Evolutionary conservation across 2,113 vertebrate species (phyloP).

Genomic region (Xyrauchen texanus): DNA sequence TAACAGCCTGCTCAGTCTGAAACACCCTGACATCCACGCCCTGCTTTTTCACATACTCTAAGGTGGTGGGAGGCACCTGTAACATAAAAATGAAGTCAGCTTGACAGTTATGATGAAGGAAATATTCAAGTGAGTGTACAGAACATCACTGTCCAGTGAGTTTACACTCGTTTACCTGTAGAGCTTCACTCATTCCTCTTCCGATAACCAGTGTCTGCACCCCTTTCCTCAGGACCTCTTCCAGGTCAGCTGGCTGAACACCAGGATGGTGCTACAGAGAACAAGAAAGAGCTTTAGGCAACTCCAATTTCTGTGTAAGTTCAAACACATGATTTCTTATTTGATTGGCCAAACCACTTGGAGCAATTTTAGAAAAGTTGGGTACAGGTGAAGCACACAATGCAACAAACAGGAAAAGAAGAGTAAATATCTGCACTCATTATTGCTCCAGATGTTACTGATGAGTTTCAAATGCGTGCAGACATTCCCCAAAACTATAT

Average conservation of each 20-base stretch:
- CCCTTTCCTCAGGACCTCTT: slow-evolving; percentile 87
- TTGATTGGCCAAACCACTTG: no score
- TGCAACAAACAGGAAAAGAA: no score
- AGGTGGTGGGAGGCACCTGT: slow-evolving; percentile 84
- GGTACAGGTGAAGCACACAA: no score
- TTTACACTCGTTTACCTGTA: slow-evolving; percentile 78
- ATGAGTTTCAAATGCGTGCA: no score
- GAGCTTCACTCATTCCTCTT: slow-evolving; percentile 89
- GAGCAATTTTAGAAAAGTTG: no score
- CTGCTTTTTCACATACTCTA: slow-evolving; percentile 82
- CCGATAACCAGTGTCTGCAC: slow-evolving; percentile 86
- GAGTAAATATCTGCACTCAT: no score
- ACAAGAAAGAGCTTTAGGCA: not conserved
- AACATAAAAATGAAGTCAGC: not conserved
- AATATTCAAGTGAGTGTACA: no score
- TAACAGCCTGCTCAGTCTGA: slow-evolving; percentile 88
- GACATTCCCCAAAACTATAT: no score
- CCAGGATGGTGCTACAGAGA: slow-evolving; percentile 86
- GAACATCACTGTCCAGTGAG: not conserved
- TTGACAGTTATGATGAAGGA: not conserved
- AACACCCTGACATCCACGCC: slow-evolving; percentile 82
- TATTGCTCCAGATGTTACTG: no score
- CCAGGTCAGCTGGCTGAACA: slow-evolving; percentile 91
- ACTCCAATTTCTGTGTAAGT: not conserved
- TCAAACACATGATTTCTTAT: no score